Conservation (phyloP, 2,888 invertebrate species). For the Apodemia mormo region DNA sequence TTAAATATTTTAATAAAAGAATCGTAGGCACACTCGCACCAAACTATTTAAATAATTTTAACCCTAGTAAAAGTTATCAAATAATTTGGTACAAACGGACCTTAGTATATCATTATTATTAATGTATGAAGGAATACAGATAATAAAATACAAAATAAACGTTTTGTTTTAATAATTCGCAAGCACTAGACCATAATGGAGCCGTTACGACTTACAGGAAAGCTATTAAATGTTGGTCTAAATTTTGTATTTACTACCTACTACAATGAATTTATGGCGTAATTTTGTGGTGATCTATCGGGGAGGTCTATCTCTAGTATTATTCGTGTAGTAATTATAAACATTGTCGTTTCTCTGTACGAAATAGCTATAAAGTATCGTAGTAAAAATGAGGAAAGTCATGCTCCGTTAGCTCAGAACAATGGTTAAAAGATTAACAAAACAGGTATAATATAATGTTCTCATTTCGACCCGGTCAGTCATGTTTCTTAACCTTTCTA, state of each 20-base stretch:
- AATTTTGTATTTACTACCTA: constrained; percentile 9
- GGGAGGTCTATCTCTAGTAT: constrained; percentile 3
- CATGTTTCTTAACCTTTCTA: no score
- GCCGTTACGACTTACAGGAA: constrained; percentile 12
- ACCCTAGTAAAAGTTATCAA: no score
- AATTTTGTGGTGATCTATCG: constrained; percentile 14
- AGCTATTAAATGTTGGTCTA: constrained; percentile 12
- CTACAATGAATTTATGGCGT: neutral
- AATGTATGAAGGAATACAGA: neutral
- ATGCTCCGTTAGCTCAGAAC: no score
- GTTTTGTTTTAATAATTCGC: constrained; percentile 16
- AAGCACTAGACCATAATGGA: constrained; percentile 13
- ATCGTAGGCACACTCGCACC: no score
- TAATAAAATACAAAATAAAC: constrained; percentile 9
- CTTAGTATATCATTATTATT: neutral
- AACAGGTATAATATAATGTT: no score
- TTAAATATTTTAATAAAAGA: no score
- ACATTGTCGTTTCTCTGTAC: neutral
- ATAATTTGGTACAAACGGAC: no score
- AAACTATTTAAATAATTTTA: no score
- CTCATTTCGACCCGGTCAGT: no score
- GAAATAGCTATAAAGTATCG: no score
- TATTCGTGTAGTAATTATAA: neutral
- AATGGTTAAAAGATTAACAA: no score
- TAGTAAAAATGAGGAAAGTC: no score